These are phyloP conservation scores for Tetragonula carbonaria DNA, from an alignment of 2,888 invertebrate species.

Conservation along the genomic window DNA sequence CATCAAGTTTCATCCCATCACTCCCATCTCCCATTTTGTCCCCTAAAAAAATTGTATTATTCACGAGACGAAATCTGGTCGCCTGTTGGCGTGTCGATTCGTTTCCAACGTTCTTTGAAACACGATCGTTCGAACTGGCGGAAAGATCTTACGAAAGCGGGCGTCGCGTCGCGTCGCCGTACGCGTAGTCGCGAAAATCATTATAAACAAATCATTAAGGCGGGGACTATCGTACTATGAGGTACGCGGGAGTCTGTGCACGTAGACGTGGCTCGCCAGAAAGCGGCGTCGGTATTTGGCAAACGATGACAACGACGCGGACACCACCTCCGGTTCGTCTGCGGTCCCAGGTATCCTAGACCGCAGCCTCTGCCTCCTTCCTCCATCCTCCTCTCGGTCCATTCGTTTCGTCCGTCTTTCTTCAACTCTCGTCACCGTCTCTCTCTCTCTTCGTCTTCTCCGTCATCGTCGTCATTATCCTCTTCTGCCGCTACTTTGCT, in stretches of 20 bases:
- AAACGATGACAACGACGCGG: conserved; percentile 64
- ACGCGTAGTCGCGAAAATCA: conserved; percentile 21
- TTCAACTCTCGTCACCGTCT: not conserved
- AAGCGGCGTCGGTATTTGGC: conserved; percentile 66
- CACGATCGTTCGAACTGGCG: conserved; percentile 31
- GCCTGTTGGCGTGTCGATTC: not conserved
- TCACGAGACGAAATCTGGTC: not conserved
- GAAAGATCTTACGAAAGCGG: conserved; percentile 44
- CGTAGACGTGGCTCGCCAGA: conserved; percentile 56
- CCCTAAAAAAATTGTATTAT: not conserved
- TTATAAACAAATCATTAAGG: conserved; percentile 50
- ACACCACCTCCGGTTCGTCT: conserved; percentile 67
- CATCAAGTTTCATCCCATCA: not conserved
- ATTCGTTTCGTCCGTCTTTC: conserved; percentile 14
- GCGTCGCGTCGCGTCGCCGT: not conserved
- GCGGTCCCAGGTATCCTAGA: conserved; percentile 67
- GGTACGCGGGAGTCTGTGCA: conserved; percentile 32
- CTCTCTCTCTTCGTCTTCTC: conserved; percentile 1
- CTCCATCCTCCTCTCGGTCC: conserved; percentile 32
- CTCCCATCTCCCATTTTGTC: too few relatives aligned
- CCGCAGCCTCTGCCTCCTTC: conserved; percentile 59
- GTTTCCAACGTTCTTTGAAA: conserved; percentile 14
- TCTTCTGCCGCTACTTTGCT: not conserved
- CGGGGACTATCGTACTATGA: conserved; percentile 50
- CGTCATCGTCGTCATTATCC: conserved; percentile 4